Evolutionary conservation across 2,888 invertebrate genomes (phyloP), one percentile per base, ranked within the genome.

Genomic region (Podotricha telesiphe): DNA sequence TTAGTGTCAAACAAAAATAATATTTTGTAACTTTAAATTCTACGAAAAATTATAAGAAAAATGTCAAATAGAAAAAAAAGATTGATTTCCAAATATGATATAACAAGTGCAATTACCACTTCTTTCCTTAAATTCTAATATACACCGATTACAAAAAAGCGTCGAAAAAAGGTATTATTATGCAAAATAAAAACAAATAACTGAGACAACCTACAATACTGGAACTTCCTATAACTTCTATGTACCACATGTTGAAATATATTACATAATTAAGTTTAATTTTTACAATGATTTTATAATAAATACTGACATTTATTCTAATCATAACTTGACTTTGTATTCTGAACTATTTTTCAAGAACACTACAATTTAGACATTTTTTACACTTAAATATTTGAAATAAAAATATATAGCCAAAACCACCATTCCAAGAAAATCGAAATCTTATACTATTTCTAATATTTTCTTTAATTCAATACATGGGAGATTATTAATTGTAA

Each of bases 21-120:
- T 17, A 59, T 45, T 20, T 59, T 59, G 59, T 59, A 59, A 45
- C 28, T 45, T 59, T 28, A 10, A 55, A 55, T 59, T n/a, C 0
- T 11, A 22, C 0, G 8, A 11, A 59, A 22, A 45, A 42, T 15
- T 28, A 28, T 2, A 42, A 7, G 2, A 56, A 37, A 56, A 19
- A 4, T 20, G 10, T 37, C 1, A 17, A 55, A 17, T 10, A 51
- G 34, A 53, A 53, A 34, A 0, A 56, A 56, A 2, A 19, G 19
- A 11, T 11, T 40, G 58, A 20, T 56, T 6, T 40, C 19, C 20
- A 15, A 17, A 56, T 19, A 56, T 40, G 4, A n/a, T 53, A 53
- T 8, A 11, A 15, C 28, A n/a, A 28, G 20, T 4, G 15, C 3
- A 22, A n/a, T 15, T 40, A 11, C n/a, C 15, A 37, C n/a, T 55